Evolutionary conservation across 2,113 vertebrate genomes (phyloP).

Genomic region (Ailuropoda melanoleuca): DNA sequence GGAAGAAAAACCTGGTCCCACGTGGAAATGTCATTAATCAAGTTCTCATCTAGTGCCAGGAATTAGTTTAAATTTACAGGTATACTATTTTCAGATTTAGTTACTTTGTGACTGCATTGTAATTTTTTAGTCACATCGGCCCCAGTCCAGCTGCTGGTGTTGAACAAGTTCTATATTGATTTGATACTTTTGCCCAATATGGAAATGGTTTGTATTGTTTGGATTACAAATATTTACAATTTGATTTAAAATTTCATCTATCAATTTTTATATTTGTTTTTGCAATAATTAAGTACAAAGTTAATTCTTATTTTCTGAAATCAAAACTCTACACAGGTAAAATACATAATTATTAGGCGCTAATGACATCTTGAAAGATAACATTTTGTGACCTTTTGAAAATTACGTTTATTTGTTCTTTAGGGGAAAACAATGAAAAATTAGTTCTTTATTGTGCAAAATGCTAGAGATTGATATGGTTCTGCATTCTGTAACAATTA

Average conservation of each 20-base stretch:
- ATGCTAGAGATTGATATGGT: background rate
- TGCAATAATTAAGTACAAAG: background rate
- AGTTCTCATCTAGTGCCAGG: background rate
- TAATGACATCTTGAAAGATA: background rate
- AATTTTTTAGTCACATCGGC: background rate
- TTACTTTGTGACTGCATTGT: background rate
- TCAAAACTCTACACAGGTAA: background rate
- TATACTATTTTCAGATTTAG: background rate
- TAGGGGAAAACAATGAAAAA: background rate
- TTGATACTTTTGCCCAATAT: background rate
- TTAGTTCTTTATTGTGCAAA: background rate
- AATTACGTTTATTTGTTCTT: background rate
- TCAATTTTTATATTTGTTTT: background rate
- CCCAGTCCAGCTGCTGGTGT: background rate
- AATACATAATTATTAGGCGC: background rate
- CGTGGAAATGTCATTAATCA: background rate
- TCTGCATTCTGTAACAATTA: background rate
- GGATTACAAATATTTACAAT: background rate
- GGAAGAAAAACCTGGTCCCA: background rate
- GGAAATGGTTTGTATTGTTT: background rate
- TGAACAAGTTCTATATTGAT: background rate
- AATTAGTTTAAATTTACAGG: background rate
- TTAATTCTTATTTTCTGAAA: conserved; percentile 15
- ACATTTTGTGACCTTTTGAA: background rate
- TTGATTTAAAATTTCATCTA: background rate